Percentiles rank a stretch among this genome's conserved stretches.
These are phyloP conservation scores for Donacobius atricapilla DNA, from an alignment of 2,113 vertebrate genomes.

Conservation along the genomic window DNA sequence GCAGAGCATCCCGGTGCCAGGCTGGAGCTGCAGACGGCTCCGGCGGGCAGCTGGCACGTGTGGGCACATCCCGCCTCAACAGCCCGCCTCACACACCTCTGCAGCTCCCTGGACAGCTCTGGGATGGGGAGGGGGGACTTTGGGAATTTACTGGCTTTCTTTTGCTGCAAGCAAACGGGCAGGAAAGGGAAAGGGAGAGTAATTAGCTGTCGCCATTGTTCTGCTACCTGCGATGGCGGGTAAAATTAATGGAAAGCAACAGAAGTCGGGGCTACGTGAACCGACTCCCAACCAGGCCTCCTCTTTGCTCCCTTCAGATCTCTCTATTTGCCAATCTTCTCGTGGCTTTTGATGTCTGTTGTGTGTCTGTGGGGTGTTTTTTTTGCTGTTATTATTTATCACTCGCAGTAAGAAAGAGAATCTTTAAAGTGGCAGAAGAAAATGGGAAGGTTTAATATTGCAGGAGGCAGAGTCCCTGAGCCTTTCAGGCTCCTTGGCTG, in stretches of 20 bases:
- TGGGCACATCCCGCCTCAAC: background rate
- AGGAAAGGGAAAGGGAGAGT: background rate
- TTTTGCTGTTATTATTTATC: slow-evolving; percentile 63
- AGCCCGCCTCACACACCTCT: accelerated
- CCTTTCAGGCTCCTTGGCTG: background rate
- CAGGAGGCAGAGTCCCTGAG: slow-evolving; percentile 26
- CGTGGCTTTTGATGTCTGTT: slow-evolving; percentile 60
- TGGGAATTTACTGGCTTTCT: background rate
- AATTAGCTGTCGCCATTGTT: slow-evolving; percentile 51
- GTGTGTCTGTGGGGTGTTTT: slow-evolving; percentile 51
- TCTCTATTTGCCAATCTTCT: slow-evolving; percentile 55
- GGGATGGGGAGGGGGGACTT: background rate
- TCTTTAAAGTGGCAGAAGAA: slow-evolving; percentile 62
- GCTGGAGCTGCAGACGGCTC: background rate
- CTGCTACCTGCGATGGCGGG: slow-evolving; percentile 23
- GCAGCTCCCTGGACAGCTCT: background rate
- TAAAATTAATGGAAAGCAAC: slow-evolving; percentile 55
- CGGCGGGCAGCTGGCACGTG: accelerated
- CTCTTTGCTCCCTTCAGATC: slow-evolving; percentile 52
- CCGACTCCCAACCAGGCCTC: slow-evolving; percentile 46
- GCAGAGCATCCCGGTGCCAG: background rate
- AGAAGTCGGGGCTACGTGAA: slow-evolving; percentile 60
- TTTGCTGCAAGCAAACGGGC: background rate
- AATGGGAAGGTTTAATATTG: slow-evolving; percentile 54
- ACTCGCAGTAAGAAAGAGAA: slow-evolving; percentile 53